Conservation (phyloP, 2,888 invertebrate genomes). For the Nymphalis c-album region DNA sequence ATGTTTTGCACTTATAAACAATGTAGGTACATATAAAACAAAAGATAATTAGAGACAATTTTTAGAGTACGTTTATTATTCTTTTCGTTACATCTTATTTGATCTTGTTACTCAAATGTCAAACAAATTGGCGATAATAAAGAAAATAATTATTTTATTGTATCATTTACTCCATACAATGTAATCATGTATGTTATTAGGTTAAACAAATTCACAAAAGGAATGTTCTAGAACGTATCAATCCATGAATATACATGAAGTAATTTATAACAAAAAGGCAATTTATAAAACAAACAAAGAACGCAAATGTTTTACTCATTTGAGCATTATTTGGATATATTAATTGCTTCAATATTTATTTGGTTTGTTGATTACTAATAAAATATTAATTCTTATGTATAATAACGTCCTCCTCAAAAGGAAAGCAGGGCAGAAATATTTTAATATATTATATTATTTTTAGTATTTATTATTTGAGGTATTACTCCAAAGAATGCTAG, state of each 20-base stretch:
- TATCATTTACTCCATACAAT: neutral
- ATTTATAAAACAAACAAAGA: constrained; percentile 21
- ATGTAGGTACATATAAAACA: too few species aligned
- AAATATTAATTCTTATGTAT: too few species aligned
- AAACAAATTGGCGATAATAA: neutral
- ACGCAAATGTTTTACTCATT: constrained; percentile 9
- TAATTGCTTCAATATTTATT: neutral
- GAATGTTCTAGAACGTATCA: constrained; percentile 51
- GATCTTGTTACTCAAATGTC: neutral
- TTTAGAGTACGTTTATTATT: neutral
- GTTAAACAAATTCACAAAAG: constrained; percentile 43
- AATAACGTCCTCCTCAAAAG: too few species aligned
- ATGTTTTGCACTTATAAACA: too few species aligned
- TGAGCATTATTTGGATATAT: constrained; percentile 8
- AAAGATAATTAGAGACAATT: too few species aligned
- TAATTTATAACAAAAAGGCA: constrained; percentile 41
- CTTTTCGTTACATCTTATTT: neutral
- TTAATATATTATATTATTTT: too few species aligned
- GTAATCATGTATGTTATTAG: neutral
- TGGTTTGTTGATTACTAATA: neutral
- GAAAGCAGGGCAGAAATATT: too few species aligned
- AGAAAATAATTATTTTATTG: neutral
- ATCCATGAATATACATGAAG: constrained; percentile 51
- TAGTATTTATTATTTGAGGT: too few species aligned
- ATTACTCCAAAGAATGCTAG: too few species aligned